Evolutionary conservation across 2,888 invertebrate species (phyloP).

Genomic region (Ceraclea dissimilis): DNA sequence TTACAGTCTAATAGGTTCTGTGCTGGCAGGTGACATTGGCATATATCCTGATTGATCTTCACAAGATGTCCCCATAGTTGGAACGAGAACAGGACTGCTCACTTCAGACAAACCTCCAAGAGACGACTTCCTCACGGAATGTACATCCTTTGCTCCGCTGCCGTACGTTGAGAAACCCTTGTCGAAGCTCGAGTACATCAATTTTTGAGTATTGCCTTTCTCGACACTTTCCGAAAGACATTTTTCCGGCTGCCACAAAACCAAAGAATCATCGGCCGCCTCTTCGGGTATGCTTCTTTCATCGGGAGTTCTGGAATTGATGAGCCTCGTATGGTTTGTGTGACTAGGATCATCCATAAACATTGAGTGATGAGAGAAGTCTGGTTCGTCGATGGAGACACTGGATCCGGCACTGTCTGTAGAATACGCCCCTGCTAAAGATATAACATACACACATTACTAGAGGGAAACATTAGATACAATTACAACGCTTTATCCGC

Average conservation of each 20-base stretch:
- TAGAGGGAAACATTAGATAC: no score
- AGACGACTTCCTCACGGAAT: slow-evolving; percentile 24
- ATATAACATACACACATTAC: not conserved
- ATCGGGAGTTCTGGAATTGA: slow-evolving; percentile 22
- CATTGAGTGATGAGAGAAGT: slow-evolving; percentile 44
- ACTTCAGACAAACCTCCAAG: slow-evolving; percentile 38
- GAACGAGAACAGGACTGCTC: slow-evolving; percentile 37
- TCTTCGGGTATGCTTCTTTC: slow-evolving; percentile 52
- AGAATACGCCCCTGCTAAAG: slow-evolving; percentile 36
- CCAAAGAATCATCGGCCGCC: slow-evolving; percentile 45
- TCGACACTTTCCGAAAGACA: slow-evolving; percentile 11
- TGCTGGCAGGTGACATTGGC: slow-evolving; percentile 44
- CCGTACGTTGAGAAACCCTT: not conserved
- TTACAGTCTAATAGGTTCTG: slow-evolving; percentile 28
- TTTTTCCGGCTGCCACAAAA: slow-evolving; percentile 35
- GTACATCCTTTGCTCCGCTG: slow-evolving; percentile 10
- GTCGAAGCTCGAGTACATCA: slow-evolving; percentile 3
- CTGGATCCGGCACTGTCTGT: slow-evolving; percentile 64
- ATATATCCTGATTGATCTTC: slow-evolving; percentile 36
- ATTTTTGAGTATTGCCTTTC: slow-evolving; percentile 25
- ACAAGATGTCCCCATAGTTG: slow-evolving; percentile 24
- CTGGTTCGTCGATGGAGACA: slow-evolving; percentile 56
- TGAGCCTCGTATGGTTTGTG: slow-evolving; percentile 2
- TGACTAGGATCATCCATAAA: slow-evolving; percentile 50
- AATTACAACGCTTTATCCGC: no score